Base-by-base conservation (phyloP, 2,113 vertebrate species). In the Chamaea fasciata region DNA sequence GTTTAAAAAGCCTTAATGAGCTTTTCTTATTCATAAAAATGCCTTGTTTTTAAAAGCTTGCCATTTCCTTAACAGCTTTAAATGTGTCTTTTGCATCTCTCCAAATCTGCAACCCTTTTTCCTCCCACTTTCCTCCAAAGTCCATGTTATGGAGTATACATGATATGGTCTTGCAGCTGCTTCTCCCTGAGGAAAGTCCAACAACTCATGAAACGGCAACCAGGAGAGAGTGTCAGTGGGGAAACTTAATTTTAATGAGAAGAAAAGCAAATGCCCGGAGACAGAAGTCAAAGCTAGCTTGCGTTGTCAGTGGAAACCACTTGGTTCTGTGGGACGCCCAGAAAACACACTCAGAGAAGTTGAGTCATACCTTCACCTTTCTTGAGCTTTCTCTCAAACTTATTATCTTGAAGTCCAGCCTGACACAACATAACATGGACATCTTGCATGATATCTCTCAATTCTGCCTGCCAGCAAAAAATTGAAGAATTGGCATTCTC, bases 21-120 rank as follows among this genome's bases (percentile, higher is more conserved):
- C 46, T 80, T 70, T 57, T 57, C 55, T 74, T 85, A 83, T 85
- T 96, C 82, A 83, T 82, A 80, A 90, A 89, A 95, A 90, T 55
- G 75, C 75, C 65, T 91, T 83, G 46, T 87, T 95, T 91, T 87
- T 55, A 75, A 95, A 92, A 87, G 21, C 65, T 57, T 87, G 44
- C 65, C 21, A 22, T 75, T 96, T 94, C 39, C 62, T 56, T 77
- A 85, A 88, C 57, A 85, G 57, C 41, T 96, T 95, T 92, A 57
- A 90, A 79, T 47, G 26, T 63, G 73, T 67, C 44, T 75, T 94
- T 79, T 75, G 47, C 49, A 60, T 87, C 62, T 92, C 55, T 82
- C 70, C 57, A 65, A 81, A 82, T 63, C 30, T 49, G 50, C 35
- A 69, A 53, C 70, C 9, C 49, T 30, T 85, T 75, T 82, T 46